A percentile compares a stretch with the other conserved stretches of the same genome.
Evolutionary conservation across 2,888 invertebrate genomes (phyloP).

Genomic region (Drosophila colorata): DNA sequence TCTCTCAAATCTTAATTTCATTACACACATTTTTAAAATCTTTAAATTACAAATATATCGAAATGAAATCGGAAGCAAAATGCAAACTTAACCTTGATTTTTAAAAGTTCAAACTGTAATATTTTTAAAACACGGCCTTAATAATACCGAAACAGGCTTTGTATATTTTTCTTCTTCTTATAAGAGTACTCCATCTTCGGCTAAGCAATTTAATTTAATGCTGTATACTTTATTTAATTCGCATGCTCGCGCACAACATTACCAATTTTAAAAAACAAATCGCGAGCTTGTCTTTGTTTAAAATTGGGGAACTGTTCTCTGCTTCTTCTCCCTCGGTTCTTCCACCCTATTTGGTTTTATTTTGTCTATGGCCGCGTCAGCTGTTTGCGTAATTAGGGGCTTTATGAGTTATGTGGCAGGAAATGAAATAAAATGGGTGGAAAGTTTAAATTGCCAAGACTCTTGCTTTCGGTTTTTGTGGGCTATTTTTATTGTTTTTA

Average conservation of each 20-base stretch:
- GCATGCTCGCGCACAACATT: slow-evolving; percentile 1
- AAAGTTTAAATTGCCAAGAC: slow-evolving; percentile 49
- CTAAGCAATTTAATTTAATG: neutral
- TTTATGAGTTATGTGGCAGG: slow-evolving; percentile 68
- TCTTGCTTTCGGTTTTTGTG: slow-evolving; percentile 10
- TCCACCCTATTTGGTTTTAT: slow-evolving; percentile 15
- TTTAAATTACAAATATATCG: no score
- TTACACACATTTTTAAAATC: no score
- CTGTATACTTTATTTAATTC: slow-evolving; percentile 3
- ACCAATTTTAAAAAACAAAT: slow-evolving; percentile 12
- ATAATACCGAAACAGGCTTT: no score
- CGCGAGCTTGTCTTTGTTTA: slow-evolving; percentile 3
- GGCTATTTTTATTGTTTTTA: slow-evolving; percentile 7
- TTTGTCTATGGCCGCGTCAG: slow-evolving; percentile 63
- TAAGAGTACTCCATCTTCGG: neutral
- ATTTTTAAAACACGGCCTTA: no score
- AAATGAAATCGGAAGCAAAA: no score
- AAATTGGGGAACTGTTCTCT: neutral
- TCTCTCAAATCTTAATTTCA: no score
- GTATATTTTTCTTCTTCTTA: no score
- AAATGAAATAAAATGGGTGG: slow-evolving; percentile 30
- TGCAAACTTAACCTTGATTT: no score
- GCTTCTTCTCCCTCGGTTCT: neutral
- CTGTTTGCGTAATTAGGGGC: slow-evolving; percentile 72
- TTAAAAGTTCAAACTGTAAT: no score